Evolutionary conservation across 2,888 invertebrate genomes (phyloP).

Genomic region (Graphium colonna): DNA sequence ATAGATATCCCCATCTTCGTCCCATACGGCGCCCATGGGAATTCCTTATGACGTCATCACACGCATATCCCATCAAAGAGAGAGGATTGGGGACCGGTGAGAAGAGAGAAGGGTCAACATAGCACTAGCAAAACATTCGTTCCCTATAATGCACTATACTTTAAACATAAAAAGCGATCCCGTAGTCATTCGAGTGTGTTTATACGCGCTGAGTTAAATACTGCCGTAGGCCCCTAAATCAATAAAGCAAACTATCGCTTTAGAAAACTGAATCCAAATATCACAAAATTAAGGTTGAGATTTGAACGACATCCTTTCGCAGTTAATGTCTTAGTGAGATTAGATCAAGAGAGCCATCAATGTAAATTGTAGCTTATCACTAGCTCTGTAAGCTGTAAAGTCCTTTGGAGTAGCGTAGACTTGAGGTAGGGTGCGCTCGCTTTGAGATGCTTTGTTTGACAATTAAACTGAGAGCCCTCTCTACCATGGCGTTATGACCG

Average conservation of each 20-base stretch:
- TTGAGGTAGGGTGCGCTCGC: background rate
- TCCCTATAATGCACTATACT: background rate
- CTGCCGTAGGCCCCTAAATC: background rate
- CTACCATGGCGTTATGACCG: conserved; percentile 10
- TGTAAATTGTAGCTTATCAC: conserved; percentile 8
- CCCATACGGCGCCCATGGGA: background rate
- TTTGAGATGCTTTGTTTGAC: conserved; percentile 19
- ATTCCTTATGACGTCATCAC: background rate
- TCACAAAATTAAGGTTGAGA: conserved; percentile 1
- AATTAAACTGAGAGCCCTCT: conserved; percentile 19
- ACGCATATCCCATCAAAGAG: background rate
- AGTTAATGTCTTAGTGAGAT: background rate
- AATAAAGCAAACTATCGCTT: background rate
- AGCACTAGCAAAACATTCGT: background rate
- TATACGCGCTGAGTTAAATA: conserved; percentile 7
- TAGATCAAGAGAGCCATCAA: background rate
- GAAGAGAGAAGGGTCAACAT: background rate
- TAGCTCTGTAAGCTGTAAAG: conserved; percentile 5
- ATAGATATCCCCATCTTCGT: background rate
- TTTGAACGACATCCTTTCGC: background rate
- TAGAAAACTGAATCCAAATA: background rate
- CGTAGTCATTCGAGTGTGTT: background rate
- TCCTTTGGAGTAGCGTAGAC: conserved; percentile 1
- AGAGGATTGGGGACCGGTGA: background rate
- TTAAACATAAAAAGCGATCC: conserved; percentile 4